These are phyloP conservation scores for Oenanthe melanoleuca DNA, from an alignment of 2,113 vertebrate species.

Conservation along the genomic window DNA sequence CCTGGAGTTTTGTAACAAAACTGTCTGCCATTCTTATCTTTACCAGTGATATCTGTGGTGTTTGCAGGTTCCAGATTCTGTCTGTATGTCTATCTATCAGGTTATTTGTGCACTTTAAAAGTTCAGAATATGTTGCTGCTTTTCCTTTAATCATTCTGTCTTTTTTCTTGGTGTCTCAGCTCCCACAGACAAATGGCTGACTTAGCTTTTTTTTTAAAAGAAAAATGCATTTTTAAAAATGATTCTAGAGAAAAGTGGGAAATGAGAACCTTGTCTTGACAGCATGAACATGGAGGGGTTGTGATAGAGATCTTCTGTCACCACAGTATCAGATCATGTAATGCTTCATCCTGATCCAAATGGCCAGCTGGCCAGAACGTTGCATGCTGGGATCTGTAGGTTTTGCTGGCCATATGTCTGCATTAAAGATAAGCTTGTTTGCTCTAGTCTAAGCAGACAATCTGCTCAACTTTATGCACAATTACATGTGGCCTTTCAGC, in stretches of 20 bases:
- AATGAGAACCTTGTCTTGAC: not conserved
- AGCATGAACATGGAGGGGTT: not conserved
- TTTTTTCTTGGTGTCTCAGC: not conserved
- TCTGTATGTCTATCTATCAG: not conserved
- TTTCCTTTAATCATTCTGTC: not conserved
- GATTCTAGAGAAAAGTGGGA: not conserved
- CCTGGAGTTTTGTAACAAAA: slow-evolving; percentile 12
- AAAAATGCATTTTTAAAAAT: not conserved
- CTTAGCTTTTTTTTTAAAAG: not conserved
- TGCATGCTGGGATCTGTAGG: slow-evolving; percentile 62
- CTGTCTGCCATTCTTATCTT: slow-evolving; percentile 28
- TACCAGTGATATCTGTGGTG: not conserved
- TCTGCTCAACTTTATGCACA: slow-evolving; percentile 62
- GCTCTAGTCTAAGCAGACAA: slow-evolving; percentile 53
- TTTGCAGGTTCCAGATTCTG: slow-evolving; percentile 7
- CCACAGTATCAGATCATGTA: not conserved
- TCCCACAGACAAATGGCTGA: slow-evolving; percentile 6
- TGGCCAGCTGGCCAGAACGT: slow-evolving; percentile 27
- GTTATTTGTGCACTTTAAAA: slow-evolving; percentile 23
- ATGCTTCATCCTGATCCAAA: slow-evolving; percentile 32
- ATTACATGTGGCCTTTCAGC: slow-evolving; percentile 55
- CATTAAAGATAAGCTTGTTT: slow-evolving; percentile 67
- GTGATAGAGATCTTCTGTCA: slow-evolving; percentile 13
- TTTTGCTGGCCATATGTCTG: slow-evolving; percentile 62
- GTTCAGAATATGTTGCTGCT: not conserved